A percentile compares a stretch with the other conserved stretches of the same genome.
Conservation (phyloP, 2,888 invertebrate species). For the Ennomos fuscantarius region DNA sequence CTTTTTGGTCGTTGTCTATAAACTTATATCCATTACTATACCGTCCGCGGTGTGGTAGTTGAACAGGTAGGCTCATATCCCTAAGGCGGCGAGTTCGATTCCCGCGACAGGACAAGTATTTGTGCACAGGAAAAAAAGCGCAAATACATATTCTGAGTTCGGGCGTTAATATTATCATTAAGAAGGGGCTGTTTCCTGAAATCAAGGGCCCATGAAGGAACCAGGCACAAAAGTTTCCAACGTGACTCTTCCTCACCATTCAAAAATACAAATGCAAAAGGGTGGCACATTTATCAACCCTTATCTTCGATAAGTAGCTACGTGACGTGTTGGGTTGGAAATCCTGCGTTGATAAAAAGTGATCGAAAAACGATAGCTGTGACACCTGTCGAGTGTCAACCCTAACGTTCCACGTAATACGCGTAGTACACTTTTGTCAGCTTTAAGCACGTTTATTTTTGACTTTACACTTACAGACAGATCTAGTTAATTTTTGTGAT, state of each 20-base stretch:
- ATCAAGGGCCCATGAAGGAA: too few species aligned
- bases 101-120: too few species aligned
- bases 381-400: slow-evolving; percentile 48
- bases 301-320: slow-evolving; percentile 38
- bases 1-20: too few species aligned
- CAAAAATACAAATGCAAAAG: slow-evolving; percentile 17
- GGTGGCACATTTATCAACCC: slow-evolving; percentile 39
- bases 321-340: slow-evolving; percentile 39
- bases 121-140: too few species aligned
- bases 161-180: too few species aligned
- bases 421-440: slow-evolving; percentile 7
- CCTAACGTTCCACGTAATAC: slow-evolving; percentile 27
- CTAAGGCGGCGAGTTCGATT: too few species aligned
- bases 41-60: too few species aligned
- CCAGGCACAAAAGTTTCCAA: slow-evolving; percentile 10
- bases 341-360: slow-evolving; percentile 50
- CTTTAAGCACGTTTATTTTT: slow-evolving; percentile 13
- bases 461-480: slow-evolving; percentile 11
- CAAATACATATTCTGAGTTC: too few species aligned
- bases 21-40: too few species aligned
- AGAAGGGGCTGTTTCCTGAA: too few species aligned
- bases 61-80: too few species aligned
- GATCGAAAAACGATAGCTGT: slow-evolving; percentile 48
- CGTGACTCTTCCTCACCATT: slow-evolving; percentile 12
- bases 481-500: background rate